Evolutionary conservation across 2,113 vertebrate genomes (phyloP).

Genomic region (Myotis davidii): DNA sequence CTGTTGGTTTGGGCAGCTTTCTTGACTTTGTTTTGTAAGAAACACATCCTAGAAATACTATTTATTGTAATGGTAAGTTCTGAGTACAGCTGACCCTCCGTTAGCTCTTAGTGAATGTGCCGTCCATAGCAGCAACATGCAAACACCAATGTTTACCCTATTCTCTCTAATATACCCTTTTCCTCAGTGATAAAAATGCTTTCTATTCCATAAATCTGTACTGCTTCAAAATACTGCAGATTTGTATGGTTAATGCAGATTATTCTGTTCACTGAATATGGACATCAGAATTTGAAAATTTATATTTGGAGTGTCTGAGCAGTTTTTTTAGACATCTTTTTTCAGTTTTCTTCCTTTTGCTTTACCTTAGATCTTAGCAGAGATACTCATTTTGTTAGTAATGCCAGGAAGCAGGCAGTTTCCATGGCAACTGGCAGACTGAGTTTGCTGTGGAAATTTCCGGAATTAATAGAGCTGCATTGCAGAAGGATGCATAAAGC

Average conservation of each 20-base stretch:
- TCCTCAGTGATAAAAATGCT: neutral
- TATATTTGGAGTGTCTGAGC: conserved; percentile 34
- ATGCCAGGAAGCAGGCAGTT: conserved; percentile 75
- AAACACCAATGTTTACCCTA: neutral
- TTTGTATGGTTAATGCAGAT: neutral
- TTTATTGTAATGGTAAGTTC: neutral
- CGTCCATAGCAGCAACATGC: neutral
- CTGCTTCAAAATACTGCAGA: conserved; percentile 15
- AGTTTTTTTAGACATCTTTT: conserved; percentile 22
- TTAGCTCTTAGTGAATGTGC: neutral
- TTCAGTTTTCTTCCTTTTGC: conserved; percentile 49
- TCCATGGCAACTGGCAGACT: conserved; percentile 72
- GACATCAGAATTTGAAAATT: conserved; percentile 21
- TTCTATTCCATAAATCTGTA: neutral
- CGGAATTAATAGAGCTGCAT: conserved; percentile 77
- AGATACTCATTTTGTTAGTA: conserved; percentile 74
- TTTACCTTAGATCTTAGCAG: conserved; percentile 59
- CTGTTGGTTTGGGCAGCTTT: conserved; percentile 10
- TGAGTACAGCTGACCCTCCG: neutral
- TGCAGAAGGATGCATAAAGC: conserved; percentile 76
- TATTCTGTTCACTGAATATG: neutral
- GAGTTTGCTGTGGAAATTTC: conserved; percentile 80
- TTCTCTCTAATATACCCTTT: neutral
- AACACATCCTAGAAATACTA: neutral
- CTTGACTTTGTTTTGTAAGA: neutral